phyloP scores from a whole-genome alignment of 2,797 vertebrate genomes.

The Mormyrus proboscirostris region DNA sequence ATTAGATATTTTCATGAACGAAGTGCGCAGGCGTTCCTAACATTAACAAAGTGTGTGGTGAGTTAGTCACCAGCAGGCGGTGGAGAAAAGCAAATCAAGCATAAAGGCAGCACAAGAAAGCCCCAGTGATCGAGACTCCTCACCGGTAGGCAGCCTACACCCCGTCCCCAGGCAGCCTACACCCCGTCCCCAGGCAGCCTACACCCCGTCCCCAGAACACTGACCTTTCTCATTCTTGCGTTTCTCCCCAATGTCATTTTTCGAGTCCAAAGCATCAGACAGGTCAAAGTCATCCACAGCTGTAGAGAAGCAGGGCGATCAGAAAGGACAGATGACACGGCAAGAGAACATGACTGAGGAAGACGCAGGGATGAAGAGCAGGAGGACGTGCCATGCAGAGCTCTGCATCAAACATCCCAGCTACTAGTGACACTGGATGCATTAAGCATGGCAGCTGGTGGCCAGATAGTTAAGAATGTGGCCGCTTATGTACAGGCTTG shows the following conservation, averaged over 20 bases:
- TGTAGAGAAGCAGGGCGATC: constrained; percentile 32
- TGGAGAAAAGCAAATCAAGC: neutral
- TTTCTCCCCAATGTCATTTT: constrained; percentile 56
- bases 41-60: neutral
- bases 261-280: constrained; percentile 70
- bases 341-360: neutral
- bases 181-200: neutral
- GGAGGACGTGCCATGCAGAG: neutral
- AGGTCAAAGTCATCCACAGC: constrained; percentile 60
- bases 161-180: too few relatives aligned
- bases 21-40: neutral
- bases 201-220: constrained; percentile 19
- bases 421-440: neutral
- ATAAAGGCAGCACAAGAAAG: neutral
- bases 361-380: neutral
- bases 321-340: too few relatives aligned
- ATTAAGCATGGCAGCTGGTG: neutral
- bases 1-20: neutral
- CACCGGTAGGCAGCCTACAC: neutral
- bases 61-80: neutral
- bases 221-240: constrained; percentile 50
- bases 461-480: neutral
- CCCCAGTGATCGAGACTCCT: neutral
- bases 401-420: neutral
- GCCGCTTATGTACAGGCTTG: neutral